Base-by-base conservation (phyloP, 2,113 vertebrate genomes). In the Psammodynastes pulverulentus region DNA sequence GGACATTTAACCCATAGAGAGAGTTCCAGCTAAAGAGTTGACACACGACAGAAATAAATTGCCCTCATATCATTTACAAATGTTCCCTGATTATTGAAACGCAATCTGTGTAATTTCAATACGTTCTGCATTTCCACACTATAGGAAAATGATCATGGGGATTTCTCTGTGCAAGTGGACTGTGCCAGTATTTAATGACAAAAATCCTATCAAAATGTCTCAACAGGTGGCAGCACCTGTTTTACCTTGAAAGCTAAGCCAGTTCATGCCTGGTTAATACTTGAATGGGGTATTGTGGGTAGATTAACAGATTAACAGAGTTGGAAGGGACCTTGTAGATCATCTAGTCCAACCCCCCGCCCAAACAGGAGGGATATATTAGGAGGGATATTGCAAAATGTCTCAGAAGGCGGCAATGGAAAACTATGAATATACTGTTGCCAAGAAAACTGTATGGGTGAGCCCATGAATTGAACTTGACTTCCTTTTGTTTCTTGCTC, bases 1-100 rank as follows among this genome's bases (percentile, higher is more conserved):
- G 93, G 94, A 48, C 90, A 91, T 93, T 96, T 96, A 96, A 96
- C 84, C 90, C 93, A 93, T 94, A 92, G 92, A 94, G 94, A 95
- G 86, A 43, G 54, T 95, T 94, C 95, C 89, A 92, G 93, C 92
- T 93, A 88, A 94, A 95, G 58, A 90, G 34, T 45, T 15, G 2
- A 91, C 93, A 92, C 51, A 34, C 89, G 87, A 46, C 90, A 94
- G 87, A 94, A 95, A 93, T 88, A 95, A 95, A 89, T 90, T 85
- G 85, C 54, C 34, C 91, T 94, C 92, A 87, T 88, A 94, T 79
- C 58, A 86, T 94, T 94, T 95, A 39, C 58, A 93, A 91, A 79
- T 90, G 13, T 93, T 94, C 86, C 9, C 2, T 91, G n/a, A 86
- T 92, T 86, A 1, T 9, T 89, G 91, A 95, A 95, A 89, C 29